phyloP scores from a whole-genome alignment of 2,797 vertebrate species.

The Bucorvus abyssinicus region DNA sequence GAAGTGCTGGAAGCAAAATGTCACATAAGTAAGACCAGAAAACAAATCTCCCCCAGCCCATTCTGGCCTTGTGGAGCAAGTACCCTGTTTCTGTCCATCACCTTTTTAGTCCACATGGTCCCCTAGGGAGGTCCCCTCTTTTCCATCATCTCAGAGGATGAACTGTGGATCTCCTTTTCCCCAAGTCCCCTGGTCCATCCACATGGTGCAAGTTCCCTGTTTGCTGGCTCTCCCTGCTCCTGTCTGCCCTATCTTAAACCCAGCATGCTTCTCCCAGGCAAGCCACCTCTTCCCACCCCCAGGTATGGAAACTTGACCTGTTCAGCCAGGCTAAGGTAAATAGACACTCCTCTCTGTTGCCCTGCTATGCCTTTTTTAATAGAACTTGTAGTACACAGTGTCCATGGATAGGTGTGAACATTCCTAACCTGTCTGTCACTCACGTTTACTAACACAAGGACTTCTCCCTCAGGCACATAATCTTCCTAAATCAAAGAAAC shows the following conservation, averaged over 20 bases:
- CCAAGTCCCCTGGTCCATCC: background rate
- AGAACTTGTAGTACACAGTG: accelerated
- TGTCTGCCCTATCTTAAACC: background rate
- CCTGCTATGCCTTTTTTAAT: background rate
- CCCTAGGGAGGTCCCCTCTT: background rate
- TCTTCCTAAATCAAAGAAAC: background rate
- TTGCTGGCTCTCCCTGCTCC: accelerated
- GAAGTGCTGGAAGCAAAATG: background rate
- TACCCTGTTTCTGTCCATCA: background rate
- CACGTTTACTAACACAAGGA: background rate
- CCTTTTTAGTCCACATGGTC: background rate
- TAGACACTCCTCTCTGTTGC: background rate
- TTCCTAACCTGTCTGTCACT: background rate
- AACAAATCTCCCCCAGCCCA: background rate
- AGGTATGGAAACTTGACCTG: background rate
- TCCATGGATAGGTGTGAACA: background rate
- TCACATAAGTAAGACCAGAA: background rate
- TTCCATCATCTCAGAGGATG: background rate
- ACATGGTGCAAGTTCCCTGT: accelerated
- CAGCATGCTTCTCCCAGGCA: background rate
- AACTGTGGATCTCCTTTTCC: background rate
- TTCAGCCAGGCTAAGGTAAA: background rate
- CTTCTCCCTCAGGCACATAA: background rate
- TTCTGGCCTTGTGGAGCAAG: background rate
- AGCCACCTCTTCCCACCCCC: background rate